Percentiles rank a stretch among this genome's conserved stretches.
phyloP scores from a whole-genome alignment of 2,797 vertebrate genomes.

The Hozukius guyotensis region DNA sequence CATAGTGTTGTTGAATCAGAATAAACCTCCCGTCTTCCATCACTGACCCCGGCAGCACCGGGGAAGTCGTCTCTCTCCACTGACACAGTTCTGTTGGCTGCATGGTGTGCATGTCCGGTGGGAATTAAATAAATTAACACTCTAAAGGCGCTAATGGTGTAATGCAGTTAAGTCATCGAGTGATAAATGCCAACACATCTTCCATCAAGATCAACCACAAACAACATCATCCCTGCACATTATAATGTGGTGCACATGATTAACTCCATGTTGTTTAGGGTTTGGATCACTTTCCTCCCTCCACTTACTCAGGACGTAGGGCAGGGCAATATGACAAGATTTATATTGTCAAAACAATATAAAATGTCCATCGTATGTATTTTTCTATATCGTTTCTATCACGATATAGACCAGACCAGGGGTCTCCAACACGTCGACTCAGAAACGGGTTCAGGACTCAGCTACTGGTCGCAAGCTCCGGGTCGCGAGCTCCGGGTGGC shows the following conservation, averaged over 20 bases:
- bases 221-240: conserved; percentile 5
- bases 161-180: conserved; percentile 38
- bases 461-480: too few species aligned
- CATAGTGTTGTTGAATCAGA: background rate
- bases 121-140: conserved; percentile 50
- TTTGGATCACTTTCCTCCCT: background rate
- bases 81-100: background rate
- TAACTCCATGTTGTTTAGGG: background rate
- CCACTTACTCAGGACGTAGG: background rate
- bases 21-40: background rate
- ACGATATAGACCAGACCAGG: too few species aligned
- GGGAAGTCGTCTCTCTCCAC: background rate
- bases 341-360: too few species aligned
- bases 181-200: conserved; percentile 38
- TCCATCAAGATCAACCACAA: conserved; percentile 28
- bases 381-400: too few species aligned
- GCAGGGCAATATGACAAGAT: too few species aligned
- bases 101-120: background rate
- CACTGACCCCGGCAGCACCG: background rate
- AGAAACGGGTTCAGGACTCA: too few species aligned
- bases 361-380: too few species aligned
- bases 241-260: background rate
- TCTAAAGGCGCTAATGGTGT: conserved; percentile 39
- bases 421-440: too few species aligned
- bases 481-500: too few species aligned